A percentile compares a stretch with the other conserved stretches of the same genome.
These are phyloP conservation scores for Hypocryptadius cinnamomeus DNA, from an alignment of 2,113 vertebrate species.

Conservation along the genomic window DNA sequence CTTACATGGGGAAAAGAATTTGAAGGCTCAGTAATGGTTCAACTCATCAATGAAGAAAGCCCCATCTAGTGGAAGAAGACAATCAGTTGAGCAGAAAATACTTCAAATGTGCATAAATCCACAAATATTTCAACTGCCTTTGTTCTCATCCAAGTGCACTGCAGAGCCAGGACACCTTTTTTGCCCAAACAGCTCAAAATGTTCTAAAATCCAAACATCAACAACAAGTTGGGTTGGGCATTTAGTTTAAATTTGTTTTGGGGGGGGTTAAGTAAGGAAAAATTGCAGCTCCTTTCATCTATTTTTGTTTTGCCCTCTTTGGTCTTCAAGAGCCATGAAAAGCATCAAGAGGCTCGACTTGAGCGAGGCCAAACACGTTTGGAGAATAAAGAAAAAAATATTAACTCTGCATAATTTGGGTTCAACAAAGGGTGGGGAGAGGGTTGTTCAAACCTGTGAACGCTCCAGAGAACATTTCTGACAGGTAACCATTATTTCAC, in stretches of 20 bases:
- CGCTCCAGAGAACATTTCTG: background rate
- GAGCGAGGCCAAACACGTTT: background rate
- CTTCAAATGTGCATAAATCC: background rate
- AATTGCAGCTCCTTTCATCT: background rate
- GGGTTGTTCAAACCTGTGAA: background rate
- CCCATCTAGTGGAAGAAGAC: constrained; percentile 55
- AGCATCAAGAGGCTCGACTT: background rate
- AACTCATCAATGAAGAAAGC: constrained; percentile 47
- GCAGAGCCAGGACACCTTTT: background rate
- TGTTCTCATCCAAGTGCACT: background rate
- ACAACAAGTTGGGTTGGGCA: background rate
- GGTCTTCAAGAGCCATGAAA: background rate
- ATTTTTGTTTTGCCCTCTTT: background rate
- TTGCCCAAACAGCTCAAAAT: background rate
- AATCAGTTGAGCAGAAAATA: background rate
- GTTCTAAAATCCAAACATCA: background rate
- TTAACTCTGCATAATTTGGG: background rate
- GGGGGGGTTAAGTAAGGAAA: background rate
- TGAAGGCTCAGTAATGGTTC: background rate
- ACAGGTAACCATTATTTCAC: background rate
- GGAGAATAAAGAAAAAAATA: background rate
- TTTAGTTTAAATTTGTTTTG: background rate
- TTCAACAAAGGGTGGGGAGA: background rate
- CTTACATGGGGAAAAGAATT: background rate
- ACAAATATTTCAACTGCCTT: background rate